Conservation (phyloP, 2,888 invertebrate species). For the Andrena dorsata region DNA sequence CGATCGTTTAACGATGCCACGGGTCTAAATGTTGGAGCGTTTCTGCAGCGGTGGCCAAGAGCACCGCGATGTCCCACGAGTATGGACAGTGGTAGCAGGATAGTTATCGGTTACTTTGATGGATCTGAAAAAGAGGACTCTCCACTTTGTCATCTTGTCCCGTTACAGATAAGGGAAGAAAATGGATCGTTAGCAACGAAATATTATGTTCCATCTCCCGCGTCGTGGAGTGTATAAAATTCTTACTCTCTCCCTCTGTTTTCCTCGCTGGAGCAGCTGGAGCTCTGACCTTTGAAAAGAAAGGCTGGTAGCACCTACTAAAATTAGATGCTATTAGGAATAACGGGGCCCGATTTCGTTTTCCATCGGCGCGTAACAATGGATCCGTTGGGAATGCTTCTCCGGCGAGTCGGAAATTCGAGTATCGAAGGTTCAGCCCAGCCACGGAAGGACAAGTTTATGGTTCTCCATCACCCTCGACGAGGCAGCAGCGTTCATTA, state of each 20-base stretch:
- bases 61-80: conserved; percentile 52
- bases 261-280: no score
- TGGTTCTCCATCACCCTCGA: conserved; percentile 75
- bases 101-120: conserved; percentile 57
- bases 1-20: conserved; percentile 71
- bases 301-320: no score
- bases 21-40: conserved; percentile 55
- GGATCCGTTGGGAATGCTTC: neutral
- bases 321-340: no score
- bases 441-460: conserved; percentile 77
- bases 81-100: conserved; percentile 35
- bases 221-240: neutral
- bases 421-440: conserved; percentile 39
- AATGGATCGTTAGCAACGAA: conserved; percentile 4
- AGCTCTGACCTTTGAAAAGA: no score
- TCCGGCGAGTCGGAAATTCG: neutral
- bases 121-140: conserved; percentile 52
- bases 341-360: neutral
- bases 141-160: conserved; percentile 36
- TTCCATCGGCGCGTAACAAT: neutral
- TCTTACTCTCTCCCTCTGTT: no score
- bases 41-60: conserved; percentile 43
- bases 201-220: no score
- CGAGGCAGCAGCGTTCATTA: conserved; percentile 79
- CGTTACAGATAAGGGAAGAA: conserved; percentile 8